Percentiles rank a stretch among this genome's conserved stretches.
Evolutionary conservation across 2,113 vertebrate species (phyloP).

Genomic region (Xiphophorus maculatus): DNA sequence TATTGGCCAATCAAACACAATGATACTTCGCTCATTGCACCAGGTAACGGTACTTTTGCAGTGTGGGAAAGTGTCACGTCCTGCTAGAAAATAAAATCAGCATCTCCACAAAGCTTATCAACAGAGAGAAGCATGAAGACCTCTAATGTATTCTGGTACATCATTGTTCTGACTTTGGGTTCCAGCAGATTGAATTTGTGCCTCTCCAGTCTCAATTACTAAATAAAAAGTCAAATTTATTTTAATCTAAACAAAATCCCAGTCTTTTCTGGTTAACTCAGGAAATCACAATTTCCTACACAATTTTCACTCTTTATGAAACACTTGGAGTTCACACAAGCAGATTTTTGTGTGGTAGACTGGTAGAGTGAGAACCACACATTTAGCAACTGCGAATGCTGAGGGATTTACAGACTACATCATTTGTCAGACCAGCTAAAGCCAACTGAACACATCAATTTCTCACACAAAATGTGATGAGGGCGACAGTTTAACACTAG

Average conservation of each 20-base stretch:
- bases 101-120: too few relatives aligned
- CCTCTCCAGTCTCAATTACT: too few relatives aligned
- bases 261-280: neutral
- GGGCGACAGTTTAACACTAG: neutral
- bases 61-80: too few relatives aligned
- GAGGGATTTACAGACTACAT: neutral
- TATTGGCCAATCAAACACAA: too few relatives aligned
- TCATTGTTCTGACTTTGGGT: too few relatives aligned
- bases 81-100: too few relatives aligned
- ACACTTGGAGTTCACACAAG: neutral
- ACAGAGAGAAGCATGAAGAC: too few relatives aligned
- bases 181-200: too few relatives aligned
- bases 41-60: too few relatives aligned
- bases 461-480: neutral
- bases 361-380: neutral
- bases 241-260: neutral
- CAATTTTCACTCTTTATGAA: neutral
- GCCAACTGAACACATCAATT: neutral
- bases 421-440: neutral
- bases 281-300: neutral
- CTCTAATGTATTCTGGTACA: too few relatives aligned
- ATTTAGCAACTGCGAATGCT: neutral
- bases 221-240: neutral
- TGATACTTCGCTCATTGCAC: too few relatives aligned
- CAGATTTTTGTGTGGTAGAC: neutral